Base-by-base conservation (phyloP, 2,888 invertebrate genomes). In the Meta bourneti region DNA sequence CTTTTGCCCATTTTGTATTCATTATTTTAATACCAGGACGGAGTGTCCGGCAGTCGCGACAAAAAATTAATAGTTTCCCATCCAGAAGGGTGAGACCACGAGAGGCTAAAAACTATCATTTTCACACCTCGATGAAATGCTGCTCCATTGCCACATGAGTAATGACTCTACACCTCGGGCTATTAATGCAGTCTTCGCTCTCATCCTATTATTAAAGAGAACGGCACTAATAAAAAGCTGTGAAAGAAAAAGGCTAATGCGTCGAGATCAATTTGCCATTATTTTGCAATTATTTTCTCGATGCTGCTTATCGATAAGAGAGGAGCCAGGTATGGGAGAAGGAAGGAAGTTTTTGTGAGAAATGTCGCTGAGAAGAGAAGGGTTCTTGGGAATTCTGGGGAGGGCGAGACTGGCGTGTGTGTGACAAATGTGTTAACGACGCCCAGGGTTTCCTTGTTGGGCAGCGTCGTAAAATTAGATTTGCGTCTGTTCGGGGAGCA, bases 111-210 rank as follows among this genome's bases (percentile, higher is more conserved):
- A 91, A 78, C 91, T 91, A 83, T 91, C 82, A 91, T 91, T 87
- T 91, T 91, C 91, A 88, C 91, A 91, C 91, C 91, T 91, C 79
- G 91, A 83, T 91, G 91, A 91, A 91, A 91, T 72, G 71, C 86
- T 82, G 77, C 75, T 86, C 71, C 80, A 87, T 87, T 69, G 89
- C 49, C 71, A 79, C 34, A 72, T 91, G 91, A 91, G 83, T 91
- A 91, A 91, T 91, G 91, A 81, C 72, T 54, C 72, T n/a, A 2
- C 48, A 48, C 81, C 77, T 70, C 70, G 80, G 84, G 79, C 72
- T 51, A 78, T 82, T 61, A 71, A 71, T 52, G 54, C 54, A 34
- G 69, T 54, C 71, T 77, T 78, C 89, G 71, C 84, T 79, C 71
- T 11, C 79, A n/a, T 20, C 61, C 91, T 91, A 69, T 91, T 88